Evolutionary conservation across 2,797 vertebrate species (phyloP).

Genomic region (Varecia variegata): DNA sequence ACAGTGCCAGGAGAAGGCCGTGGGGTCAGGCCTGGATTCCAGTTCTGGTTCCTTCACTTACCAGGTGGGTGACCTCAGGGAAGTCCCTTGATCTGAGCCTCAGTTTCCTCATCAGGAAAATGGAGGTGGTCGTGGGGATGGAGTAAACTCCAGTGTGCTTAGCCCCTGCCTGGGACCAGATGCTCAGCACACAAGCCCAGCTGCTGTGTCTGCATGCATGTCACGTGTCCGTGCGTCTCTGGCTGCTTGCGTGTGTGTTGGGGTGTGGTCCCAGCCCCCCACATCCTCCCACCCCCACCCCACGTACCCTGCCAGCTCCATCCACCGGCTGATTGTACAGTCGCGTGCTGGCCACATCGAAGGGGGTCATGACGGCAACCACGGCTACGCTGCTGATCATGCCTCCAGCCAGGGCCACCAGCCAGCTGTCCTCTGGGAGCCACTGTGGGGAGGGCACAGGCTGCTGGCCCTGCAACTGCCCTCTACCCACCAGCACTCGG

Average conservation of each 20-base stretch:
- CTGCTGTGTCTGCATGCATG: fast-evolving
- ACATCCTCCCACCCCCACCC: fast-evolving
- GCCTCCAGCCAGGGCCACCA: slow-evolving; percentile 89
- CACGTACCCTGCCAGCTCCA: slow-evolving; percentile 85
- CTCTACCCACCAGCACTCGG: background rate
- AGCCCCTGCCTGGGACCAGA: background rate
- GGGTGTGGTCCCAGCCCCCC: background rate
- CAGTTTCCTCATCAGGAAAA: background rate
- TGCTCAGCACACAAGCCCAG: background rate
- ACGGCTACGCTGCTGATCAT: slow-evolving; percentile 94
- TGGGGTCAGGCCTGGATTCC: background rate
- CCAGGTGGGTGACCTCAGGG: background rate
- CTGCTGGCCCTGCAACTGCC: background rate
- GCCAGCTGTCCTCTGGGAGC: slow-evolving; percentile 90
- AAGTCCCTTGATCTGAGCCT: background rate
- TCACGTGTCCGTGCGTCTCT: fast-evolving
- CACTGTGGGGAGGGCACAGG: slow-evolving; percentile 83
- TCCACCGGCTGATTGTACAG: slow-evolving; percentile 98
- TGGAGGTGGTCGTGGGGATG: background rate
- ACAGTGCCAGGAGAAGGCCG: background rate
- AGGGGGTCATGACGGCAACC: slow-evolving; percentile 92
- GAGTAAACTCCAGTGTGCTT: background rate
- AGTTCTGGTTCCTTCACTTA: background rate
- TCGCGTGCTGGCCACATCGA: slow-evolving; percentile 95
- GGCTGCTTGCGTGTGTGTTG: background rate